Evolutionary conservation across 1,140 invertebrate genomes (phyloP).

Genomic region (Physella acuta): DNA sequence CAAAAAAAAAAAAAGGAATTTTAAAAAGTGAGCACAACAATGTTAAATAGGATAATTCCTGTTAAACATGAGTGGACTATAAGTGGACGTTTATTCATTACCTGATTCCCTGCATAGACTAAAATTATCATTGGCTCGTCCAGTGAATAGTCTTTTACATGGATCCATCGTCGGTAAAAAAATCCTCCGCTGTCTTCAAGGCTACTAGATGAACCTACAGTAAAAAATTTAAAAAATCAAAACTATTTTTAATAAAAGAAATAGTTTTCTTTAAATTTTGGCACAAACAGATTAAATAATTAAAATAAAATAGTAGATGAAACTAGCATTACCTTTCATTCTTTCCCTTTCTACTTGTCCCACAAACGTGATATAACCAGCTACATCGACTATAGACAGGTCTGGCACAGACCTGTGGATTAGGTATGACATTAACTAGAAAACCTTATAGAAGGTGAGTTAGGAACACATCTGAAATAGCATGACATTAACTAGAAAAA

Average conservation of each 20-base stretch:
- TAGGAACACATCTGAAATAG: too few relatives aligned
- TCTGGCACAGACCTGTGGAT: conserved; percentile 13
- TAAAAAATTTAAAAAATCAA: background rate
- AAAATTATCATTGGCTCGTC: background rate
- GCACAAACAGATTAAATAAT: background rate
- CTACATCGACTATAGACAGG: conserved; percentile 5
- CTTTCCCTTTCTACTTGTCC: conserved; percentile 7
- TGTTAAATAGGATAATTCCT: too few relatives aligned
- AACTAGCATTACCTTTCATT: background rate
- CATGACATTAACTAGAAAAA: too few relatives aligned
- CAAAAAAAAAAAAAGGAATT: too few relatives aligned
- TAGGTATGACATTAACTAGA: too few relatives aligned
- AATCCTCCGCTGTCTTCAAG: conserved; percentile 6
- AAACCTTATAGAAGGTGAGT: too few relatives aligned
- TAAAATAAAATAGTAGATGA: background rate
- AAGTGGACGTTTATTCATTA: too few relatives aligned
- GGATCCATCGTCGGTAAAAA: conserved; percentile 13
- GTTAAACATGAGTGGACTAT: too few relatives aligned
- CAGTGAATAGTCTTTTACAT: background rate
- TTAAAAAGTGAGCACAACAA: too few relatives aligned
- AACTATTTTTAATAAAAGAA: background rate
- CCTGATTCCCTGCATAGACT: conserved; percentile 11
- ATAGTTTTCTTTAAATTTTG: background rate
- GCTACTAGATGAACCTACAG: background rate
- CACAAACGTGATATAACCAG: conserved; percentile 9